These are phyloP conservation scores for Pelosia muscerda DNA, from an alignment of 2,888 invertebrate genomes.

Conservation along the genomic window DNA sequence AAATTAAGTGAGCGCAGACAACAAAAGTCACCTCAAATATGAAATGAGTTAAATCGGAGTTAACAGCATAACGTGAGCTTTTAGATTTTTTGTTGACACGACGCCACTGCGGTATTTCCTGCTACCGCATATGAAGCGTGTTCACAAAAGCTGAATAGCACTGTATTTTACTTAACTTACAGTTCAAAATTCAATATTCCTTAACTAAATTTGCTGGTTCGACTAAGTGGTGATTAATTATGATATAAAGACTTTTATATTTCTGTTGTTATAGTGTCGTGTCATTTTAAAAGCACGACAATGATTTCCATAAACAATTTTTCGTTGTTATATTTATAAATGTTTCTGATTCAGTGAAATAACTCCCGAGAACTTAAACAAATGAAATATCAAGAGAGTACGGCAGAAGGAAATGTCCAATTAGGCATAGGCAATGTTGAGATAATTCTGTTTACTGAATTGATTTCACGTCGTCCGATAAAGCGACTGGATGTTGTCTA, in stretches of 20 bases:
- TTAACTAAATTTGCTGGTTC: constrained; percentile 54
- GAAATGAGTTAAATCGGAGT: constrained; percentile 84
- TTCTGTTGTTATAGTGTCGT: constrained; percentile 77
- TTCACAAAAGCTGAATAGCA: constrained; percentile 46
- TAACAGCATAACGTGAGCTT: constrained; percentile 82
- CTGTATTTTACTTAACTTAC: constrained; percentile 50
- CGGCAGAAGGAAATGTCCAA: constrained; percentile 76
- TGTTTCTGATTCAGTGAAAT: constrained; percentile 37
- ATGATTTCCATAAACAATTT: constrained; percentile 65
- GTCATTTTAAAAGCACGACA: constrained; percentile 74
- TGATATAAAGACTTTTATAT: constrained; percentile 82
- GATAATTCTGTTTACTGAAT: constrained; percentile 82
- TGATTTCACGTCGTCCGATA: constrained; percentile 81
- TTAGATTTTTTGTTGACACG: constrained; percentile 83
- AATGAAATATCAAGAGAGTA: constrained; percentile 45
- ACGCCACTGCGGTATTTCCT: constrained; percentile 83
- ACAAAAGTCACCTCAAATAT: constrained; percentile 80
- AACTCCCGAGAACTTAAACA: constrained; percentile 43
- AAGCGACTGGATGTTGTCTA: constrained; percentile 80
- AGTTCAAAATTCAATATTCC: constrained; percentile 51
- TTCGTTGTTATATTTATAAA: constrained; percentile 45
- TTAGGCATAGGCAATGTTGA: constrained; percentile 80
- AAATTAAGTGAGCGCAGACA: constrained; percentile 78
- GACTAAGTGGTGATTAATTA: constrained; percentile 83
- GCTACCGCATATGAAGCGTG: constrained; percentile 66